These are phyloP conservation scores for Callyntrura guangdongensis DNA, from an alignment of 2,888 invertebrate genomes.

Conservation along the genomic window DNA sequence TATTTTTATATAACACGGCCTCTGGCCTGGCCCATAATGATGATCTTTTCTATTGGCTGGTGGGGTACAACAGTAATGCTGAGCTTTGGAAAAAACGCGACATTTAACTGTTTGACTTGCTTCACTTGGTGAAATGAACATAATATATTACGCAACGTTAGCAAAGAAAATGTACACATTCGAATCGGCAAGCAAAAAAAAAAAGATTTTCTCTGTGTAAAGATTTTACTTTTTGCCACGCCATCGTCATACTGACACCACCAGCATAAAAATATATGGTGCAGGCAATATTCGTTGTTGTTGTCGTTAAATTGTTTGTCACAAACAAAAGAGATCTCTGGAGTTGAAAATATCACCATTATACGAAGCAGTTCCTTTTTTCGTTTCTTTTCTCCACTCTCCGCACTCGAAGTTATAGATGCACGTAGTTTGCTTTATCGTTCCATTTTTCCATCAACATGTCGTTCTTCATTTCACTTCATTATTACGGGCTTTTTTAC, in stretches of 20 bases:
- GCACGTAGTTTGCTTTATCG: neutral
- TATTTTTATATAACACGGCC: neutral
- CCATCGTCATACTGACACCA: neutral
- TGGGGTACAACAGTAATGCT: too few relatives aligned
- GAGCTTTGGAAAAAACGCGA: too few relatives aligned
- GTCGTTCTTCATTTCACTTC: slow-evolving; percentile 57
- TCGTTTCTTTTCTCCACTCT: neutral
- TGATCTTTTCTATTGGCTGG: too few relatives aligned
- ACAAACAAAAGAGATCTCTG: slow-evolving; percentile 16
- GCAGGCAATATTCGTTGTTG: neutral
- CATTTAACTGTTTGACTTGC: too few relatives aligned
- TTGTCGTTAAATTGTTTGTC: slow-evolving; percentile 15
- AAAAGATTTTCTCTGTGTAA: too few relatives aligned
- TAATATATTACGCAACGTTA: too few relatives aligned
- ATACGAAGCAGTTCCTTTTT: neutral
- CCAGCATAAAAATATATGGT: slow-evolving; percentile 15
- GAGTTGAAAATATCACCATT: neutral
- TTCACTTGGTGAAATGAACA: too few relatives aligned
- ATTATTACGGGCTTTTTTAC: slow-evolving; percentile 19
- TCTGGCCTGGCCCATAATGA: too few relatives aligned
- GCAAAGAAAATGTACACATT: too few relatives aligned
- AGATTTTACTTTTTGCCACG: too few relatives aligned
- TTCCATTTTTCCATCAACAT: slow-evolving; percentile 36
- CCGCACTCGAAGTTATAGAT: too few relatives aligned
- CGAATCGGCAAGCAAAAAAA: too few relatives aligned